Evolutionary conservation across 1,140 invertebrate genomes (phyloP).

Genomic region (Parapsyche elsis): DNA sequence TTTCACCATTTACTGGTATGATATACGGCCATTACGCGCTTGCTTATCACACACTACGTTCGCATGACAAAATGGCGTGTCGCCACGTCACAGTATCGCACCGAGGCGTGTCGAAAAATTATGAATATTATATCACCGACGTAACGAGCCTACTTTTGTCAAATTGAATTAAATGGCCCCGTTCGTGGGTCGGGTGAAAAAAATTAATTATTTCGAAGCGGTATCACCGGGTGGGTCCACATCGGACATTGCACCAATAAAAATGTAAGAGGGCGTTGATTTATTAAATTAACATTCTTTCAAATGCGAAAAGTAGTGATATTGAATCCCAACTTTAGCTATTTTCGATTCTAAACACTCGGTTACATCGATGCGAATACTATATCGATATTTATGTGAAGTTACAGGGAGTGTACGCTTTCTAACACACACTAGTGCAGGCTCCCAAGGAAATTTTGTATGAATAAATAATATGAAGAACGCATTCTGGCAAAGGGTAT

Average conservation of each 20-base stretch:
- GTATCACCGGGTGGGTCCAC: not conserved
- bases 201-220: not conserved
- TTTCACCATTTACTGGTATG: not conserved
- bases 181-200: not conserved
- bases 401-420: too few relatives aligned
- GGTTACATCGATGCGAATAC: too few relatives aligned
- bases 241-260: not conserved
- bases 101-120: slow-evolving; percentile 44
- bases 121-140: slow-evolving; percentile 50
- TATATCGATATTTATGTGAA: too few relatives aligned
- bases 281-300: too few relatives aligned
- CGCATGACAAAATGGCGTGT: slow-evolving; percentile 41
- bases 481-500: too few relatives aligned
- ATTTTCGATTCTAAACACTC: too few relatives aligned
- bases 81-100: slow-evolving; percentile 4
- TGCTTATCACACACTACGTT: not conserved
- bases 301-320: too few relatives aligned
- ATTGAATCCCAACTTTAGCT: too few relatives aligned
- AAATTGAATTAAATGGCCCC: slow-evolving; percentile 42
- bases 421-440: too few relatives aligned
- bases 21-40: slow-evolving; percentile 3
- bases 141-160: slow-evolving; percentile 43
- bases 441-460: too few relatives aligned
- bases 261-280: not conserved
- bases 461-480: too few relatives aligned